phyloP scores from a whole-genome alignment of 2,113 vertebrate genomes.

The Serinus canaria region DNA sequence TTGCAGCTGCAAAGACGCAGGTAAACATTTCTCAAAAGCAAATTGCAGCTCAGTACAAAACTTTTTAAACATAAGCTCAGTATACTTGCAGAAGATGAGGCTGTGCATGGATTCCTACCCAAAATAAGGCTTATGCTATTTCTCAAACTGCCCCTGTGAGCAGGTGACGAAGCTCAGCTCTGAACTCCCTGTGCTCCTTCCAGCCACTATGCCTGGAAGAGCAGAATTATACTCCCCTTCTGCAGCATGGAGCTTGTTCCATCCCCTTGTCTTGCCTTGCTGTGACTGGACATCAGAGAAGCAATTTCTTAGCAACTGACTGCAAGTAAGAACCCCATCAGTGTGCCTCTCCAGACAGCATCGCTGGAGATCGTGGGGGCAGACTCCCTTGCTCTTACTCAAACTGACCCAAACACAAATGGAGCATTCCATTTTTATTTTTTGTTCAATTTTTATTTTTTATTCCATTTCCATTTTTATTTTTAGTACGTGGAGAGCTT shows the following conservation, averaged over 20 bases:
- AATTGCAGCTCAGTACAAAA: background rate
- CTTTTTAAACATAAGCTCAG: background rate
- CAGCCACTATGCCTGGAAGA: background rate
- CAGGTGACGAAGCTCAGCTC: background rate
- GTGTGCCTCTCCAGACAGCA: background rate
- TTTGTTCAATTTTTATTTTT: too few species aligned
- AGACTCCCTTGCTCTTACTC: background rate
- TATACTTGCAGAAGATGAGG: background rate
- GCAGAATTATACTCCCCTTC: background rate
- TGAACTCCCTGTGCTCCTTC: background rate
- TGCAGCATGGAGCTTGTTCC: background rate
- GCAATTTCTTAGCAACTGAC: background rate
- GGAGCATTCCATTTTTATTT: background rate
- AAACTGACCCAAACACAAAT: background rate
- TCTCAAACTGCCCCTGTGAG: background rate
- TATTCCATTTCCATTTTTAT: background rate
- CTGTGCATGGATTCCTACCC: background rate
- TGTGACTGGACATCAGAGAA: background rate
- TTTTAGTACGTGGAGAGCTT: background rate
- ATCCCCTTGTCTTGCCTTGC: background rate
- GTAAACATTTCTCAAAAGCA: background rate
- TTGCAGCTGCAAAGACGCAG: background rate
- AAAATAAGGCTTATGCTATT: background rate
- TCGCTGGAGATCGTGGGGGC: fast-evolving
- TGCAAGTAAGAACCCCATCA: background rate